Conservation (phyloP, 2,113 vertebrate genomes). For the Chaenocephalus aceratus region DNA sequence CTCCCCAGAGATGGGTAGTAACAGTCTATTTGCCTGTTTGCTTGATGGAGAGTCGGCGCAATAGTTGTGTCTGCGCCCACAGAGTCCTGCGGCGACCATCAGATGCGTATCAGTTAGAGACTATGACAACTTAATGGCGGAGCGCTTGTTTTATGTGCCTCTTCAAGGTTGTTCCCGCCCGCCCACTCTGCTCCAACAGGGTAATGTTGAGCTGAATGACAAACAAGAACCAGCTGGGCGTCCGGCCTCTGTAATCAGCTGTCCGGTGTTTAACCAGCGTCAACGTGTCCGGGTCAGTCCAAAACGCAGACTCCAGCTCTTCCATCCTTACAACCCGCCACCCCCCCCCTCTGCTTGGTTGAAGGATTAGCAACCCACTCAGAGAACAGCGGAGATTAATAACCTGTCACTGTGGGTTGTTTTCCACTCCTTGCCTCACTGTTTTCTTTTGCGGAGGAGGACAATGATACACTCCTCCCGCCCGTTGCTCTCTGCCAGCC, state of each 20-base stretch:
- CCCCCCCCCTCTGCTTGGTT: neutral
- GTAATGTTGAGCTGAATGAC: slow-evolving; percentile 45
- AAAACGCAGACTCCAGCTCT: neutral
- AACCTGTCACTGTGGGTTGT: slow-evolving; percentile 56
- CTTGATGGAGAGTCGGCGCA: slow-evolving; percentile 47
- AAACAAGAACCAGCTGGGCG: slow-evolving; percentile 12
- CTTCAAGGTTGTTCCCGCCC: slow-evolving; percentile 55
- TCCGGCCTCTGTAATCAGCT: slow-evolving; percentile 34
- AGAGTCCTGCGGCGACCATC: slow-evolving; percentile 42
- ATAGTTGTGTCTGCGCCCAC: slow-evolving; percentile 39
- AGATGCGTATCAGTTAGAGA: slow-evolving; percentile 54
- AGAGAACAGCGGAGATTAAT: slow-evolving; percentile 57
- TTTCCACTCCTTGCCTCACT: slow-evolving; percentile 26
- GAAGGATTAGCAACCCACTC: slow-evolving; percentile 42
- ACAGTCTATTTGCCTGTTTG: slow-evolving; percentile 35
- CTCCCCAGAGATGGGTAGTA: neutral
- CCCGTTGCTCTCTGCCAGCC: slow-evolving; percentile 14
- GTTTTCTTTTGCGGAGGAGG: slow-evolving; percentile 43
- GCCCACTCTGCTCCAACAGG: slow-evolving; percentile 20
- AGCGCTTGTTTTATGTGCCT: slow-evolving; percentile 47
- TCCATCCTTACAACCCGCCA: neutral
- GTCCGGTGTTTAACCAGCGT: neutral
- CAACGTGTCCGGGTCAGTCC: neutral
- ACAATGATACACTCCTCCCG: slow-evolving; percentile 38
- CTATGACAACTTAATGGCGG: slow-evolving; percentile 59